phyloP scores from a whole-genome alignment of 2,888 invertebrate species.

The Aphodius sticticus region DNA sequence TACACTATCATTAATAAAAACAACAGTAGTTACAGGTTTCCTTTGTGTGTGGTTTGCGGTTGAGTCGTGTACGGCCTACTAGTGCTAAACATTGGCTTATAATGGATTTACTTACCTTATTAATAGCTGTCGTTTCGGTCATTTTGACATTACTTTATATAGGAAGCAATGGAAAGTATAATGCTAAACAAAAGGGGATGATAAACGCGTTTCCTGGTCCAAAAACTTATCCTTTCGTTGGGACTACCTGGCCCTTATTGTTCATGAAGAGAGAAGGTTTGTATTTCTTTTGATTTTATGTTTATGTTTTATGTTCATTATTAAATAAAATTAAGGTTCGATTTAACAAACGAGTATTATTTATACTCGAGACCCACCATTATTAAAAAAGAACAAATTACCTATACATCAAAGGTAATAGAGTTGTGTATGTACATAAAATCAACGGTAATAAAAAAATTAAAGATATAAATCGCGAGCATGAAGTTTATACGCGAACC shows the following conservation, averaged over 20 bases:
- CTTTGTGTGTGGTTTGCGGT: background rate
- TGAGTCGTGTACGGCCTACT: too few species aligned
- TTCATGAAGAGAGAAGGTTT: constrained; percentile 25
- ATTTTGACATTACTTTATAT: background rate
- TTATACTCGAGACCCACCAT: background rate
- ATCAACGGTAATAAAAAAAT: too few species aligned
- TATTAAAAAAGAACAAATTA: too few species aligned
- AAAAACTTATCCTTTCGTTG: constrained; percentile 37
- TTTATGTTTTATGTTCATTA: background rate
- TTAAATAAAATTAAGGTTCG: too few species aligned
- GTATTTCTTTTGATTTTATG: background rate
- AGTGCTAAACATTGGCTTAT: background rate
- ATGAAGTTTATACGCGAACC: too few species aligned
- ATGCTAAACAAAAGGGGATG: constrained; percentile 13
- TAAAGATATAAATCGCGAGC: too few species aligned
- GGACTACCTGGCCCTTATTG: constrained; percentile 23
- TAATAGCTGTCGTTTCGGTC: background rate
- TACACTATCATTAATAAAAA: background rate
- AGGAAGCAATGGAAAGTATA: background rate
- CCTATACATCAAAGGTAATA: too few species aligned
- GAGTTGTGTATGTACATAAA: too few species aligned
- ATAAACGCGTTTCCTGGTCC: constrained; percentile 39
- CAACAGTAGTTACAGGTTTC: background rate
- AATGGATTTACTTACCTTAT: background rate
- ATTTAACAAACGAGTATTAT: background rate